A percentile compares a stretch with the other conserved stretches of the same genome.
Evolutionary conservation across 2,888 invertebrate species (phyloP).

Genomic region (Diaprepes abbreviatus): DNA sequence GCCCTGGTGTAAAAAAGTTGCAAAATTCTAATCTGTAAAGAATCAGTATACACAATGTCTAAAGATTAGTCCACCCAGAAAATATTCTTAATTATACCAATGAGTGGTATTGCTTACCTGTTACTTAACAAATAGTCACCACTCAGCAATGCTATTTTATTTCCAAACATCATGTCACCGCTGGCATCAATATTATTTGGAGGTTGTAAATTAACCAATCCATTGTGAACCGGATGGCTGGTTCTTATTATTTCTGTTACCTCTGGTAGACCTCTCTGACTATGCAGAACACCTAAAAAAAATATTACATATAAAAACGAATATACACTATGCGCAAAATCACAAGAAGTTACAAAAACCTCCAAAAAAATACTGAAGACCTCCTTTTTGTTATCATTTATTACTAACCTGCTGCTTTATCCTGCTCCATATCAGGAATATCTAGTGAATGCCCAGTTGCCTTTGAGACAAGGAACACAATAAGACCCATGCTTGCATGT

Average conservation of each 20-base stretch:
- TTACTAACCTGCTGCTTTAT: slow-evolving; percentile 85
- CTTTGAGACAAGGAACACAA: slow-evolving; percentile 91
- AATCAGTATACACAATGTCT: too few species aligned
- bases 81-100: too few species aligned
- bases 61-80: too few species aligned
- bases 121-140: slow-evolving; percentile 92
- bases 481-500: slow-evolving; percentile 94
- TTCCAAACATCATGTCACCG: slow-evolving; percentile 93
- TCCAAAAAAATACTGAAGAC: too few species aligned
- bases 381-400: too few species aligned
- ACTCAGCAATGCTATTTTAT: slow-evolving; percentile 93
- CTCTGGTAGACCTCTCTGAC: slow-evolving; percentile 80
- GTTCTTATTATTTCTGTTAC: slow-evolving; percentile 98
- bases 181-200: slow-evolving; percentile 60
- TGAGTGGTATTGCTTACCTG: too few species aligned
- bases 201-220: slow-evolving; percentile 85
- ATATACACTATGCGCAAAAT: too few species aligned
- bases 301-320: too few species aligned
- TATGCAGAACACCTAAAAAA: slow-evolving; percentile 77
- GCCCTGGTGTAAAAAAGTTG: too few species aligned
- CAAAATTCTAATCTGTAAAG: too few species aligned
- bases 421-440: slow-evolving; percentile 87
- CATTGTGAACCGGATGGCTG: slow-evolving; percentile 89
- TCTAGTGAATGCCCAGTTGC: slow-evolving; percentile 88
- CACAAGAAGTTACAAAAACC: too few species aligned